Conservation (phyloP, 2,113 vertebrate species). For the Macroglossus sobrinus region DNA sequence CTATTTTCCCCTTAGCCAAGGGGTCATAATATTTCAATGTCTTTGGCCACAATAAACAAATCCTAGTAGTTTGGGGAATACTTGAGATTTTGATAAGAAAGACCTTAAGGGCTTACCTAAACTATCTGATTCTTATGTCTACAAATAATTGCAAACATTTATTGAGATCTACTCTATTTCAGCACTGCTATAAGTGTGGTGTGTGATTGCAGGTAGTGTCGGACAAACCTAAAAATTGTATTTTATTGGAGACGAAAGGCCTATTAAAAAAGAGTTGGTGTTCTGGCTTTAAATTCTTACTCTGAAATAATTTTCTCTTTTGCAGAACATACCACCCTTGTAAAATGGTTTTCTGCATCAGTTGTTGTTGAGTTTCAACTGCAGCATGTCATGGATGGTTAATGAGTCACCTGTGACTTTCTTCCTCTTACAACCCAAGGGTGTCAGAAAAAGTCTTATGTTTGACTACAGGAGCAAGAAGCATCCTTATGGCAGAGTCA, state of each 20-base stretch:
- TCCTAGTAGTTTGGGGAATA: background rate
- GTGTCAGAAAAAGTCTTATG: background rate
- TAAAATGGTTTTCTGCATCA: background rate
- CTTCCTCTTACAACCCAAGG: no score
- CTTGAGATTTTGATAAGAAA: background rate
- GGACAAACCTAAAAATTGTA: background rate
- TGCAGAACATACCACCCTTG: background rate
- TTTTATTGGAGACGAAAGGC: background rate
- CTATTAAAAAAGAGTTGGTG: background rate
- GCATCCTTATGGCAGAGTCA: background rate
- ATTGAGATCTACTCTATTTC: background rate
- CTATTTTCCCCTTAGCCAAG: background rate
- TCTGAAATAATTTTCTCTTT: no score
- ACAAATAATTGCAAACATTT: background rate
- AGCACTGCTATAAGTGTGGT: background rate
- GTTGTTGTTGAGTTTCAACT: background rate
- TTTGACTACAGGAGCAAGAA: background rate
- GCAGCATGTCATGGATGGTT: no score
- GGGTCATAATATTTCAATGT: background rate
- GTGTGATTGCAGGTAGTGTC: background rate
- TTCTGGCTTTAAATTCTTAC: background rate
- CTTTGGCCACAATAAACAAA: background rate
- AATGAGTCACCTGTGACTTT: background rate
- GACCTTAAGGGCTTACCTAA: background rate
- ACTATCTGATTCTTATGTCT: background rate